A percentile compares a stretch with the other conserved stretches of the same genome.
Conservation (phyloP, 1,140 invertebrate genomes). For the Papilio polyxenes region DNA sequence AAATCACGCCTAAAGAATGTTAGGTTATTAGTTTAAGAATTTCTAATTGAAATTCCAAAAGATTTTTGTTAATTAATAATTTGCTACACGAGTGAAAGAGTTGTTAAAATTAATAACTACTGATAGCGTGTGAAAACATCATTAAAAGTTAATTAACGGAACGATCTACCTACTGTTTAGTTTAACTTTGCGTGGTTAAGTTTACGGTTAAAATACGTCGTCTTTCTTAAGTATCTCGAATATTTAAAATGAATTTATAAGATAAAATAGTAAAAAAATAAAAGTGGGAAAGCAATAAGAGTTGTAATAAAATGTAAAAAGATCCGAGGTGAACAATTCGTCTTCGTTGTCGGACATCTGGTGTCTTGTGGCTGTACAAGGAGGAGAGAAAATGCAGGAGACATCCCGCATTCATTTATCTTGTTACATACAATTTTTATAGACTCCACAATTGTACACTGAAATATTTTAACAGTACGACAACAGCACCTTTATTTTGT, state of each 20-base stretch:
- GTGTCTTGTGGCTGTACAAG: background rate
- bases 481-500: background rate
- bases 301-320: background rate
- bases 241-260: too few relatives aligned
- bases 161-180: background rate
- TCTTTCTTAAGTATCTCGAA: too few relatives aligned
- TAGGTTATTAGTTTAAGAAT: background rate
- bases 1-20: background rate
- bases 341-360: slow-evolving; percentile 5
- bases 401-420: slow-evolving; percentile 1
- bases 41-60: background rate
- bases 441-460: background rate
- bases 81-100: background rate
- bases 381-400: background rate
- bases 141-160: background rate
- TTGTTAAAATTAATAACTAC: slow-evolving; percentile 10
- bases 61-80: slow-evolving; percentile 4
- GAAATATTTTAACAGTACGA: background rate
- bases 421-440: slow-evolving; percentile 6
- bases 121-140: background rate
- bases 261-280: background rate
- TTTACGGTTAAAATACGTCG: background rate
- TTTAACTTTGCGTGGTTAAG: background rate
- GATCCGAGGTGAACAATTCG: background rate
- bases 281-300: background rate